Evolutionary conservation across 2,888 invertebrate species (phyloP), one percentile per base, ranked within the genome.

Genomic region (Netelia melanura): DNA sequence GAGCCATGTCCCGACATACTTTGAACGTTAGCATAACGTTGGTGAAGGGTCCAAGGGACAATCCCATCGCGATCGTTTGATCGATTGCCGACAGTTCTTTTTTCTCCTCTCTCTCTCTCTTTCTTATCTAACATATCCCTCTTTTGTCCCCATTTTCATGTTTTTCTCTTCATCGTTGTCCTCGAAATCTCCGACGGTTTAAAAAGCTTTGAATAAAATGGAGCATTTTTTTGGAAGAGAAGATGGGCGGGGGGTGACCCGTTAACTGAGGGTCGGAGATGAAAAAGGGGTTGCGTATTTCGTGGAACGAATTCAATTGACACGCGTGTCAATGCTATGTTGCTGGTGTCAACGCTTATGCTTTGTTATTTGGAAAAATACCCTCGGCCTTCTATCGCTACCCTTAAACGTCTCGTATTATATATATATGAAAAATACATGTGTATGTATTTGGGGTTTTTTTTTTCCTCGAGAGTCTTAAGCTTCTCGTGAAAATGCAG

Each of bases 281-380:
- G n/a, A n/a, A 58, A 58, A 17, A 21, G 58, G 21, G 58, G 58
- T 58, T 58, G 58, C 17, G 48, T 43, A 44, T 48, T 62, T 21
- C 76, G 71, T 61, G 76, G 71, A 84, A 86, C 83, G 81, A 84
- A 87, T 86, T 80, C 86, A 86, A 81, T 87, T 87, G 87, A 87
- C 86, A 87, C 83, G 86, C 85, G 83, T 87, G 86, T 87, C 86
- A 87, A 85, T 83, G 83, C 79, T 76, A 61, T 67, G 84, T 82
- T 81, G 81, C 81, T 85, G 85, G 86, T 86, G 86, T 85, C 85
- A 84, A 81, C 67, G 77, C 77, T 77, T 64, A 61, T 71, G 43
- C 25, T 72, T 58, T 6, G 17, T 25, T 58, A 30, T 30, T 30
- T 30, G 3, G 30, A 30, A 30, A 30, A 30, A 30, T 30, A 30